Conservation (phyloP, 2,113 vertebrate genomes). For the Brienomyrus brachyistius region DNA sequence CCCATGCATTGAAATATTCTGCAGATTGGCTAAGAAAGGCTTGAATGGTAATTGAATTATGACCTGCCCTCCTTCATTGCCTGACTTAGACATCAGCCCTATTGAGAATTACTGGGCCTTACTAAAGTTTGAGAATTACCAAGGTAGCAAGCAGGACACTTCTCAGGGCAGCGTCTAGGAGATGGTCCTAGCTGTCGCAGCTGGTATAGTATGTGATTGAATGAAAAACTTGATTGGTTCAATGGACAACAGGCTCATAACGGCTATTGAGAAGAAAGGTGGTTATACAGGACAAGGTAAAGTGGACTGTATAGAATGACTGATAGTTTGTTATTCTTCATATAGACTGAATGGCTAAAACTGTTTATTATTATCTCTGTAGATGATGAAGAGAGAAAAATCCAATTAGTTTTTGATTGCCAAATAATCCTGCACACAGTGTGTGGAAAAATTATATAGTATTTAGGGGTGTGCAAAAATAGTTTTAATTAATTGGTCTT, state of each 20-base stretch:
- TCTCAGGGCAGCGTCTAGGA: neutral
- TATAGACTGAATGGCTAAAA: neutral
- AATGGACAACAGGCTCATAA: neutral
- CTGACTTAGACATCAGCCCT: neutral
- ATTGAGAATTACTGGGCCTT: neutral
- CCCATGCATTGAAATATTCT: neutral
- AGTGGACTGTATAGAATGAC: neutral
- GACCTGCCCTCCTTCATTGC: neutral
- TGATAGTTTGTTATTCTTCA: neutral
- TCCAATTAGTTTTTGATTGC: neutral
- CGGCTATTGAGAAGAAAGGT: neutral
- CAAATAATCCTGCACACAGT: neutral
- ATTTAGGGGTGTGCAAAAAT: too few species aligned
- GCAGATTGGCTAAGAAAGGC: neutral
- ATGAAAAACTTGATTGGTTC: neutral
- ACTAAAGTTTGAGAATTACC: neutral
- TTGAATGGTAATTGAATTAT: neutral
- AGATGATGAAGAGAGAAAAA: neutral
- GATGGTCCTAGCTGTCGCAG: neutral
- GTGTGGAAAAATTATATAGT: neutral
- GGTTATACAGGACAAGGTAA: neutral
- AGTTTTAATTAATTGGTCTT: neutral
- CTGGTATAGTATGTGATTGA: neutral
- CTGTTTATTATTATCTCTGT: neutral
- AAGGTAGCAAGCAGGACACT: neutral